phyloP scores from a whole-genome alignment of 2,888 invertebrate species.

The Sinopyrophorus schimmeli region DNA sequence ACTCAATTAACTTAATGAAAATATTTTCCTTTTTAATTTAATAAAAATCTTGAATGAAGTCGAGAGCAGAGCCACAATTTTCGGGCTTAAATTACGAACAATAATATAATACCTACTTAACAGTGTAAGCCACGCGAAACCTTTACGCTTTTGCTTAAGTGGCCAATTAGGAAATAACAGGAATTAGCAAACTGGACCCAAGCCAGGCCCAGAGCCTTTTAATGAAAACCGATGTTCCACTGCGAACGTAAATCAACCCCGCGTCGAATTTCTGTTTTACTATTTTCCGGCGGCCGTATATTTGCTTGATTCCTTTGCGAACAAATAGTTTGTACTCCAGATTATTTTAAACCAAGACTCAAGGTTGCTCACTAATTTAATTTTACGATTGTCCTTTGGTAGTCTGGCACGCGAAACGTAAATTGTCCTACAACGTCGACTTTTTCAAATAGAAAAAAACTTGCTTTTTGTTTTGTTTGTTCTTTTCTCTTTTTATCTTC shows the following conservation, averaged over 20 bases:
- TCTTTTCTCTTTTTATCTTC: too few species aligned
- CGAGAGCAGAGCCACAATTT: too few species aligned
- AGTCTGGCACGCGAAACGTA: conserved; percentile 10
- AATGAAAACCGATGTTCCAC: conserved; percentile 23
- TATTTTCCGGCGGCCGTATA: conserved; percentile 4
- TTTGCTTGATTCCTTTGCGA: conserved; percentile 5
- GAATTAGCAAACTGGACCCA: conserved; percentile 24
- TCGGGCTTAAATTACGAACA: too few species aligned
- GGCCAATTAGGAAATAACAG: conserved; percentile 23
- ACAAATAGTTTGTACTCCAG: conserved; percentile 6
- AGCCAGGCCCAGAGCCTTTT: conserved; percentile 21
- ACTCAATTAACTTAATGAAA: too few species aligned
- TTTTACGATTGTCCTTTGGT: too few species aligned
- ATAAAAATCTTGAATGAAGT: too few species aligned
- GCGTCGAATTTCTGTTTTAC: conserved; percentile 16
- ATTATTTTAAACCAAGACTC: conserved; percentile 18
- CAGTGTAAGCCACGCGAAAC: not conserved
- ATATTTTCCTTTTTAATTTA: too few species aligned
- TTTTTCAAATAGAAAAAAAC: too few species aligned
- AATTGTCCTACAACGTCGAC: conserved; percentile 10
- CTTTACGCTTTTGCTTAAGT: conserved; percentile 12
- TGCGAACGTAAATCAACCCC: conserved; percentile 19
- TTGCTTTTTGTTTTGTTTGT: too few species aligned
- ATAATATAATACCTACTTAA: conserved; percentile 1
- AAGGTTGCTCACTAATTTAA: conserved; percentile 14